Conservation (phyloP, 2,113 vertebrate species). For the Leptodactylus fuscus region DNA sequence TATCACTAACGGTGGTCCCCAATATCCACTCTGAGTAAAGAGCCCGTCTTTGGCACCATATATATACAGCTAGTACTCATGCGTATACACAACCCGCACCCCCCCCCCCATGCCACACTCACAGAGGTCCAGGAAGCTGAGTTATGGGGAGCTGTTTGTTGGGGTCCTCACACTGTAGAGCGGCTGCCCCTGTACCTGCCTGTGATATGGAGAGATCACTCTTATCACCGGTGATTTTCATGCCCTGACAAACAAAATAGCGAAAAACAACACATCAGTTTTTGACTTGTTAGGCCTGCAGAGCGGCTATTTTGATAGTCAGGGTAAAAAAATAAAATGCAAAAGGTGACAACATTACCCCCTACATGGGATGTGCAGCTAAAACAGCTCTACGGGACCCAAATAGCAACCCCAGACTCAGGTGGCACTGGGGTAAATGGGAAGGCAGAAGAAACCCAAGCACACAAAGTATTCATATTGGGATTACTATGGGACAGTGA, state of each 20-base stretch:
- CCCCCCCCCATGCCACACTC: not conserved
- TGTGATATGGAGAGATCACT: conserved; percentile 14
- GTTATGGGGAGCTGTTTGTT: not conserved
- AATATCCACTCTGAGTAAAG: no score
- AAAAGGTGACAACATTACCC: not conserved
- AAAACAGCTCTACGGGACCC: not conserved
- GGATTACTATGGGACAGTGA: no score
- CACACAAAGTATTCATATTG: no score
- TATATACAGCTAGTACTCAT: no score
- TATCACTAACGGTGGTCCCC: no score
- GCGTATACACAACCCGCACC: no score
- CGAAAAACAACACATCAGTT: not conserved
- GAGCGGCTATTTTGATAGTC: not conserved
- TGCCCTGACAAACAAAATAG: conserved; percentile 11
- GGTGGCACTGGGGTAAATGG: no score
- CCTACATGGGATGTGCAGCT: not conserved
- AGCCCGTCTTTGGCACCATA: no score
- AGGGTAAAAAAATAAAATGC: not conserved
- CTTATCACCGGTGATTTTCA: conserved; percentile 6
- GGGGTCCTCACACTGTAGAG: conserved; percentile 2
- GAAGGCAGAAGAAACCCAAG: no score
- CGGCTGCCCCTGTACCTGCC: not conserved
- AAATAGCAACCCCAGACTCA: no score
- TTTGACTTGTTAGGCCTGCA: conserved; percentile 15
- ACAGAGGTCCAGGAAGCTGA: conserved; percentile 1